These are phyloP conservation scores for Sympetrum striolatum DNA, from an alignment of 2,888 invertebrate species.

Conservation along the genomic window DNA sequence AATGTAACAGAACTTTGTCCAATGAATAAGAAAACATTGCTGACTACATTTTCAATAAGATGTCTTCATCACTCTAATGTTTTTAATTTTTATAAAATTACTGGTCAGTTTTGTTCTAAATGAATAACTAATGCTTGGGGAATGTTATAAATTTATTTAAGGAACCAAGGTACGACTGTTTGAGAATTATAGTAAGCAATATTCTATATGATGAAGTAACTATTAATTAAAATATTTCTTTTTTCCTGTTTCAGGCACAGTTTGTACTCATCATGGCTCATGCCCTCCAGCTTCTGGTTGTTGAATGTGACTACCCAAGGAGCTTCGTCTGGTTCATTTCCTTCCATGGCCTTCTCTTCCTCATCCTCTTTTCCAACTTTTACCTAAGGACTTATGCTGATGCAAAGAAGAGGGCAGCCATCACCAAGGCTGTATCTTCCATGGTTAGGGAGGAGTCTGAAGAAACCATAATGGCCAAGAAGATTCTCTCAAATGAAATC, in stretches of 20 bases:
- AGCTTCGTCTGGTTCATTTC: conserved; percentile 58
- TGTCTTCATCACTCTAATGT: no score
- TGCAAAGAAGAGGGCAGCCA: background rate
- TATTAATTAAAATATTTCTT: no score
- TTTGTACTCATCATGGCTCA: conserved; percentile 59
- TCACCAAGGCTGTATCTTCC: background rate
- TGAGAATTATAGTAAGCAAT: no score
- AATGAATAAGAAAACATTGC: no score
- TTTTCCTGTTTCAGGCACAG: conserved; percentile 56
- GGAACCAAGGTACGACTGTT: no score
- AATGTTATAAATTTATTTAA: no score
- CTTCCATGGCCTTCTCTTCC: conserved; percentile 60
- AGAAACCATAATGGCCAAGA: background rate
- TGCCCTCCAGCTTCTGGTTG: conserved; percentile 56
- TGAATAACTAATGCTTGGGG: no score
- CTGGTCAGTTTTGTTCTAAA: no score
- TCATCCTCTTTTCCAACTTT: conserved; percentile 60
- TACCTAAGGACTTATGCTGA: conserved; percentile 53
- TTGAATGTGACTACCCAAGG: conserved; percentile 58
- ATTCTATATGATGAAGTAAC: no score
- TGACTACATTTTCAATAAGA: no score
- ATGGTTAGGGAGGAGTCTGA: background rate
- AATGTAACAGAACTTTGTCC: no score
- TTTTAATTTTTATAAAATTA: no score
- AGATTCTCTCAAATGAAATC: background rate